Conservation (phyloP, 2,888 invertebrate genomes). For the Melinaea menophilus region DNA sequence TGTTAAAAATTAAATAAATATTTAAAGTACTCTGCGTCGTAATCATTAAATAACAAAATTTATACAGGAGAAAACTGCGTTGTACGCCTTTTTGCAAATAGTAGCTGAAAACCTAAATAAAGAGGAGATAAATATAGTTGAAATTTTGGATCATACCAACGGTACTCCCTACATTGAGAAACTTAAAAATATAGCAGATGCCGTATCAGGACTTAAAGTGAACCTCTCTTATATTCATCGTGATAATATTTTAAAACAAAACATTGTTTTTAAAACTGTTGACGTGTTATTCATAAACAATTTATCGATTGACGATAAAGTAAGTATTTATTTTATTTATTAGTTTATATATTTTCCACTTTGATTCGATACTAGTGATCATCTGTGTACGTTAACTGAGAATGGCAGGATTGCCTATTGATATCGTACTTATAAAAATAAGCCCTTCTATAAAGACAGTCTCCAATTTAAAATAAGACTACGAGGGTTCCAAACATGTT, state of each 20-base stretch:
- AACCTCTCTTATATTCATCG: constrained; percentile 26
- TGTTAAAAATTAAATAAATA: constrained; percentile 11
- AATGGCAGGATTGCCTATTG: too few species aligned
- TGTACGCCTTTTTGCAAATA: constrained; percentile 40
- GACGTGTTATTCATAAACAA: constrained; percentile 37
- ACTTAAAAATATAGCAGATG: constrained; percentile 27
- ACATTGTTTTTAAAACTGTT: constrained; percentile 22
- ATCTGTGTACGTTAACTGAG: too few species aligned
- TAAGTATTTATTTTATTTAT: constrained; percentile 29
- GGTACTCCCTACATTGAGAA: constrained; percentile 24
- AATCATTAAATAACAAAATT: constrained; percentile 4
- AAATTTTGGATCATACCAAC: constrained; percentile 30
- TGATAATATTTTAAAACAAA: constrained; percentile 21
- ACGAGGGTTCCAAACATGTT: too few species aligned
- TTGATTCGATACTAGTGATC: too few species aligned
- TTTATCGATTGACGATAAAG: constrained; percentile 37
- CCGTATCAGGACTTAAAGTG: constrained; percentile 28
- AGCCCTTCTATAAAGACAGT: too few species aligned
- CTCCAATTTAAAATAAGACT: too few species aligned
- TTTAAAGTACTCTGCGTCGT: not conserved
- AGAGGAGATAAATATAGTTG: constrained; percentile 34
- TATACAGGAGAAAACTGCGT: constrained; percentile 35
- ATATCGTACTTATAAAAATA: too few species aligned
- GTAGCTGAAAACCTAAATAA: constrained; percentile 42
- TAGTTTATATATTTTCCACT: too few species aligned